Conservation (phyloP, 2,888 invertebrate species). For the Pseudococcus jackbeardsleyi region DNA sequence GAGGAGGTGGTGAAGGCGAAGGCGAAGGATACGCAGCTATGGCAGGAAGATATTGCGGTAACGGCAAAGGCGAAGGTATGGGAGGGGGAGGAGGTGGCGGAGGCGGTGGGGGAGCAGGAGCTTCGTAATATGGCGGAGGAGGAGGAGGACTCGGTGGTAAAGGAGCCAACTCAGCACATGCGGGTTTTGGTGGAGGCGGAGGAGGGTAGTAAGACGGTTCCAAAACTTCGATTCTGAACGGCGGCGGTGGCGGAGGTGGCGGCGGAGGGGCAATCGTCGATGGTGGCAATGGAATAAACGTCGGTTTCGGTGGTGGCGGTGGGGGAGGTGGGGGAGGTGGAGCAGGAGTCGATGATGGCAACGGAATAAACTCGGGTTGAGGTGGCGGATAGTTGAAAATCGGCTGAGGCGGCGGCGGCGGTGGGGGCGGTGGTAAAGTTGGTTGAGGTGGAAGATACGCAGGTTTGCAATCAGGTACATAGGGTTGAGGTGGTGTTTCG, state of each 20-base stretch:
- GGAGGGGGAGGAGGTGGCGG: not conserved
- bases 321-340: not conserved
- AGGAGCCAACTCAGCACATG: not conserved
- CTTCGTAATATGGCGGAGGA: not conserved
- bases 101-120: not conserved
- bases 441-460: not conserved
- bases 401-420: not conserved
- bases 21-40: not conserved
- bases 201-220: not conserved
- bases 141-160: not conserved
- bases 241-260: not conserved
- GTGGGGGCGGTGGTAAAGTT: not conserved
- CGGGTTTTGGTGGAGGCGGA: not conserved
- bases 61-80: not conserved
- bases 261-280: not conserved
- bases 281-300: not conserved
- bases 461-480: not conserved
- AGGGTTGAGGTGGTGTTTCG: not conserved
- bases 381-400: not conserved
- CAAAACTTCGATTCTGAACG: constrained; percentile 2
- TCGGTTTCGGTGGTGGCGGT: not conserved
- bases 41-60: not conserved
- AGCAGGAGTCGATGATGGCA: not conserved
- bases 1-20: not conserved
- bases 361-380: not conserved